phyloP scores from a whole-genome alignment of 2,797 vertebrate species.

The Ibycter americanus region DNA sequence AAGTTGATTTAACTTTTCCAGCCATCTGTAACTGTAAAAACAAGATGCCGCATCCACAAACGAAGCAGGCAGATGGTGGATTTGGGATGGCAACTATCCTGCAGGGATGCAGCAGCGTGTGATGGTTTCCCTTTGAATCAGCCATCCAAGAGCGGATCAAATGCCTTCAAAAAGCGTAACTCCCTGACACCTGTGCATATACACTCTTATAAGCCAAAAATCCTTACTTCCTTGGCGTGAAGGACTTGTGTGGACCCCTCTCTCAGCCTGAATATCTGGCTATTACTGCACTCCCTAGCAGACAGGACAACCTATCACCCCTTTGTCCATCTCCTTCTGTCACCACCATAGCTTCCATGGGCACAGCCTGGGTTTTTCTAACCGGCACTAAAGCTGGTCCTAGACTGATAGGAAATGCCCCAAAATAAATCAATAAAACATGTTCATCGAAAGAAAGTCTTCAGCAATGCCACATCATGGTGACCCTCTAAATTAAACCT shows the following conservation, averaged over 20 bases:
- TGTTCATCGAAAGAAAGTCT: neutral
- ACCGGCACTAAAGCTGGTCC: neutral
- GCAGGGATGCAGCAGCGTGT: neutral
- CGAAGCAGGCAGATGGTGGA: neutral
- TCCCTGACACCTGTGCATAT: neutral
- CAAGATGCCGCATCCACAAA: neutral
- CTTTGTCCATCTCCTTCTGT: neutral
- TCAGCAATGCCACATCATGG: rapidly evolving
- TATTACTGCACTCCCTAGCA: neutral
- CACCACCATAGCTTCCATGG: neutral
- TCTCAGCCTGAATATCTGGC: neutral
- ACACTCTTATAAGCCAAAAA: neutral
- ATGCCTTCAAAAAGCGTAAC: neutral
- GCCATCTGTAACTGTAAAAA: neutral
- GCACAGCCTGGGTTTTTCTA: neutral
- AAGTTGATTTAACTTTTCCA: neutral
- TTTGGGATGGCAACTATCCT: neutral
- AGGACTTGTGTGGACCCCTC: neutral
- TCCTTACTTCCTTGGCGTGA: neutral
- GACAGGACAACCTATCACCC: neutral
- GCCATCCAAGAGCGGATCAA: neutral
- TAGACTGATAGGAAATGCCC: neutral
- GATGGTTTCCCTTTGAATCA: neutral
- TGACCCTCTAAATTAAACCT: neutral
- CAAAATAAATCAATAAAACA: neutral